Percentiles rank a stretch among this genome's conserved stretches.
These are phyloP conservation scores for Leptarthrus brevirostris DNA, from an alignment of 2,888 invertebrate species.

Conservation along the genomic window DNA sequence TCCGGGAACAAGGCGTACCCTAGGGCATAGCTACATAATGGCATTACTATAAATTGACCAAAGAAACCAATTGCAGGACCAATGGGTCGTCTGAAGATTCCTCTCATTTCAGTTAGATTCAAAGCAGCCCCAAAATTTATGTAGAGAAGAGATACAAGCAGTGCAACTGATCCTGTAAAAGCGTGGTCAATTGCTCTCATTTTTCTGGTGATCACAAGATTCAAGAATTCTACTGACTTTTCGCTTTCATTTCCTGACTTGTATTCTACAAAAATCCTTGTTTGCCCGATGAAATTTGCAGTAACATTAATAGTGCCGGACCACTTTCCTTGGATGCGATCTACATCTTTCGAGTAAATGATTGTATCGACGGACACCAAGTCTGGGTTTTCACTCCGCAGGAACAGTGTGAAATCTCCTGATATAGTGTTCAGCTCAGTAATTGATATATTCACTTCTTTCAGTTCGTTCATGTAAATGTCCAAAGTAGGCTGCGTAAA, in stretches of 20 bases:
- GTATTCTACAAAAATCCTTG: slow-evolving; percentile 59
- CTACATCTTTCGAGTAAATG: slow-evolving; percentile 56
- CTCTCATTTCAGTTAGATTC: slow-evolving; percentile 76
- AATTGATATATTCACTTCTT: slow-evolving; percentile 66
- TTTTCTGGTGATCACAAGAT: slow-evolving; percentile 72
- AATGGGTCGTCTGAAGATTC: slow-evolving; percentile 75
- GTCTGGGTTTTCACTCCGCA: slow-evolving; percentile 52
- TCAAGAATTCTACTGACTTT: slow-evolving; percentile 61
- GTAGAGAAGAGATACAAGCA: slow-evolving; percentile 82
- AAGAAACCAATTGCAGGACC: slow-evolving; percentile 83
- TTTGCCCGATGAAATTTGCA: slow-evolving; percentile 62
- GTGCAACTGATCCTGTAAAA: slow-evolving; percentile 80
- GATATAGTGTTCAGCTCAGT: slow-evolving; percentile 59
- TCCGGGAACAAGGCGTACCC: slow-evolving; percentile 79
- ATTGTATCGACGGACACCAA: slow-evolving; percentile 54
- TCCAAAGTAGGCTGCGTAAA: not conserved
- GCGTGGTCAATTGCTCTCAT: slow-evolving; percentile 76
- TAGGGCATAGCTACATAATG: slow-evolving; percentile 81
- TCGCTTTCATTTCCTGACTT: slow-evolving; percentile 56
- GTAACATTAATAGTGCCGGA: slow-evolving; percentile 59
- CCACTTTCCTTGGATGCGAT: slow-evolving; percentile 57
- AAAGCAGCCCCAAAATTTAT: slow-evolving; percentile 93
- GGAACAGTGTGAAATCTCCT: slow-evolving; percentile 41
- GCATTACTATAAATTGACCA: slow-evolving; percentile 86
- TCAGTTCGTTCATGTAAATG: slow-evolving; percentile 69